phyloP scores from a whole-genome alignment of 2,888 invertebrate genomes.

The Chloroclystis v-ata region DNA sequence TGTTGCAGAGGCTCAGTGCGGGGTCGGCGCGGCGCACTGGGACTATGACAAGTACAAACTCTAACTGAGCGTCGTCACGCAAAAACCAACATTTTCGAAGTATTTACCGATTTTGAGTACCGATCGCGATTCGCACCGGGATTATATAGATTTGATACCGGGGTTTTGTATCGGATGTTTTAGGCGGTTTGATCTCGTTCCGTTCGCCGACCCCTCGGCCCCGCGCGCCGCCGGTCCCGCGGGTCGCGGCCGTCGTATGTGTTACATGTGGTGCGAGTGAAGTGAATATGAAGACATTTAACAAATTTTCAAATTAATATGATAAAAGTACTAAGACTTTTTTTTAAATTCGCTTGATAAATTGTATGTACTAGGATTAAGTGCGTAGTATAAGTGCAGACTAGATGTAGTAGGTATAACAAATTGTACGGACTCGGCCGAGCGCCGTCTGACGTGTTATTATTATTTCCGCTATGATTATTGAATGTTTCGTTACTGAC shows the following conservation, averaged over 20 bases:
- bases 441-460: conserved; percentile 47
- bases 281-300: conserved; percentile 75
- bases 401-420: conserved; percentile 78
- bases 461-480: conserved; percentile 41
- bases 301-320: conserved; percentile 77
- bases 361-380: conserved; percentile 74
- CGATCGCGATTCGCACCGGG: conserved; percentile 23
- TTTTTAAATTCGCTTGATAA: conserved; percentile 72
- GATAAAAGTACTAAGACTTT: conserved; percentile 76
- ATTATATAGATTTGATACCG: conserved; percentile 24
- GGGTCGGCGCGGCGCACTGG: background rate
- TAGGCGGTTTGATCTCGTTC: conserved; percentile 4
- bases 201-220: background rate
- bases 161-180: conserved; percentile 19
- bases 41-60: conserved; percentile 25
- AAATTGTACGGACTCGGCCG: conserved; percentile 62
- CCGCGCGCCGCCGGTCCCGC: background rate
- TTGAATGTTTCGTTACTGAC: conserved; percentile 51
- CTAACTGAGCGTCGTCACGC: conserved; percentile 7
- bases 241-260: conserved; percentile 56
- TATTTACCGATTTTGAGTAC: conserved; percentile 30
- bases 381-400: conserved; percentile 66
- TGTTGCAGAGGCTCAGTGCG: background rate
- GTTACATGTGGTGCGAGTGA: conserved; percentile 72
- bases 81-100: conserved; percentile 24